Evolutionary conservation across 2,888 invertebrate species (phyloP).

Genomic region (Tenthredo notha): DNA sequence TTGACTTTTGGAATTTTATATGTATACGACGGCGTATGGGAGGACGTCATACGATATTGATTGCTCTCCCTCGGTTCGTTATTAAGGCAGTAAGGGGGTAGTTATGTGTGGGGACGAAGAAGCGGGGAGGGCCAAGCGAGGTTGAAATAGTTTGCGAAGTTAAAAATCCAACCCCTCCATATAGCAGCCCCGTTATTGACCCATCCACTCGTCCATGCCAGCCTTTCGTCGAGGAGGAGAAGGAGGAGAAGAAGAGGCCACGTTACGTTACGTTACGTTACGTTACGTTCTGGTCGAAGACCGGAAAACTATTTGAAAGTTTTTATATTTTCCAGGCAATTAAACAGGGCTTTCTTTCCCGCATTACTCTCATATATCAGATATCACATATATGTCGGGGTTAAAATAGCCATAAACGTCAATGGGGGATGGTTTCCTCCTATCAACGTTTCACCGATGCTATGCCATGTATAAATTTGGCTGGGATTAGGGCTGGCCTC

Average conservation of each 20-base stretch:
- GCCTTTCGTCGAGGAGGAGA: not conserved
- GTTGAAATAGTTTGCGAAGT: slow-evolving; percentile 50
- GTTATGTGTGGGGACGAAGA: not conserved
- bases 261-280: not conserved
- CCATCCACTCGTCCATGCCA: slow-evolving; percentile 25
- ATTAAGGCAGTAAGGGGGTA: slow-evolving; percentile 23
- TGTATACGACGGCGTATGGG: not conserved
- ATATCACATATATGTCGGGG: not conserved
- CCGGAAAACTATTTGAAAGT: slow-evolving; percentile 50
- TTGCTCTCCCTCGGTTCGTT: slow-evolving; percentile 35
- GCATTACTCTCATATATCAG: not conserved
- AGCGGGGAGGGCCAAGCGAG: slow-evolving; percentile 10
- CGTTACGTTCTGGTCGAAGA: not conserved
- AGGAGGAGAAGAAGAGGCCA: not conserved
- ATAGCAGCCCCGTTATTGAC: slow-evolving; percentile 39
- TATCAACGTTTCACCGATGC: not conserved
- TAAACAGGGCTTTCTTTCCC: slow-evolving; percentile 27
- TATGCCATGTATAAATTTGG: not conserved
- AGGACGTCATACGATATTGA: slow-evolving; percentile 41
- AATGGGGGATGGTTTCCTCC: slow-evolving; percentile 21
- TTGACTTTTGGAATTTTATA: slow-evolving; percentile 13
- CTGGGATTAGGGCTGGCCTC: not conserved
- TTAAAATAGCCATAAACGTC: slow-evolving; percentile 27
- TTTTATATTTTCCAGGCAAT: slow-evolving; percentile 52
- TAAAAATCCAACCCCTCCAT: slow-evolving; percentile 42